A percentile compares a stretch with the other conserved stretches of the same genome.
Conservation (phyloP, 2,888 invertebrate species). For the Ophion obscuratus region DNA sequence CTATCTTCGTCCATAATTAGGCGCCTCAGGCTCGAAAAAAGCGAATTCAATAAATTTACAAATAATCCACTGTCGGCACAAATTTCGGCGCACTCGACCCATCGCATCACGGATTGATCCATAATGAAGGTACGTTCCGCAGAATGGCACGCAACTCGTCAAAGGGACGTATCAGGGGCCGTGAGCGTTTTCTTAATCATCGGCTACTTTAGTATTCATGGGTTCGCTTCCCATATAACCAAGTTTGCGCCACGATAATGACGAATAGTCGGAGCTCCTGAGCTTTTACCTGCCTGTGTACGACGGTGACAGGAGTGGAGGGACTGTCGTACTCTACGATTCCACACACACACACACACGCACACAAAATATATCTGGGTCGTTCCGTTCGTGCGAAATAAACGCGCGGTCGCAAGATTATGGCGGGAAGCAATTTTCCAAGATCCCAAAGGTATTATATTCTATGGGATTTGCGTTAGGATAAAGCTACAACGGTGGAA, state of each 20-base stretch:
- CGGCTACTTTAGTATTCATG: conserved; percentile 58
- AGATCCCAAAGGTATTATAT: conserved; percentile 17
- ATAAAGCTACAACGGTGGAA: background rate
- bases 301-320: conserved; percentile 38
- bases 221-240: conserved; percentile 47
- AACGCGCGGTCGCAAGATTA: conserved; percentile 14
- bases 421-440: conserved; percentile 20
- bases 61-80: background rate
- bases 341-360: background rate
- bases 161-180: background rate
- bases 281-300: conserved; percentile 10
- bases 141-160: background rate
- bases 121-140: background rate
- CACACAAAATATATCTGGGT: conserved; percentile 28
- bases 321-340: background rate
- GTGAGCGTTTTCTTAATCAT: conserved; percentile 5
- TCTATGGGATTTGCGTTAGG: conserved; percentile 12
- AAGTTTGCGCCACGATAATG: conserved; percentile 48
- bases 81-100: background rate
- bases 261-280: conserved; percentile 35
- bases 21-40: background rate
- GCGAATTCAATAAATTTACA: background rate
- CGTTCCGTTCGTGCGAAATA: conserved; percentile 13
- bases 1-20: background rate
- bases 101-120: background rate